phyloP scores from a whole-genome alignment of 1,140 invertebrate species.

The Bilobella aurantiaca region DNA sequence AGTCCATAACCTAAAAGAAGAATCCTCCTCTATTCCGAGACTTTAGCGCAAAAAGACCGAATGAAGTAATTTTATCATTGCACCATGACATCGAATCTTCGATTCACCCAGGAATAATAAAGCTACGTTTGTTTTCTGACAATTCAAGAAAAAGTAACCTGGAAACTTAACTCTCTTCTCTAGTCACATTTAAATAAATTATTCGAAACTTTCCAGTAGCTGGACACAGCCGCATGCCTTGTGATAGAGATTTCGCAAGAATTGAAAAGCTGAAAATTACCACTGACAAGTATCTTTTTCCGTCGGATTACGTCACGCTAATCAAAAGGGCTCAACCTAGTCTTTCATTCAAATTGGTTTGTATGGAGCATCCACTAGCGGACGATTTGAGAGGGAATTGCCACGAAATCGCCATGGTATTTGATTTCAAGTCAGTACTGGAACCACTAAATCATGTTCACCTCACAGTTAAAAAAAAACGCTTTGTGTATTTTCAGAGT shows the following conservation, averaged over 20 bases:
- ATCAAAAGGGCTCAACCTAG: background rate
- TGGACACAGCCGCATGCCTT: slow-evolving; percentile 35
- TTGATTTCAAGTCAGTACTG: slow-evolving; percentile 4
- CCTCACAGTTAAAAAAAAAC: no score
- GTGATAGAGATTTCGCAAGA: slow-evolving; percentile 33
- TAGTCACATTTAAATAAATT: slow-evolving; percentile 17
- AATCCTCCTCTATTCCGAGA: background rate
- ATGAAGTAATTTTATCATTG: slow-evolving; percentile 10
- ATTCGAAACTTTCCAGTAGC: slow-evolving; percentile 34
- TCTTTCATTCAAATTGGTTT: background rate
- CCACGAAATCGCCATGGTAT: background rate
- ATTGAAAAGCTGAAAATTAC: slow-evolving; percentile 30
- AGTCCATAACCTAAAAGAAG: slow-evolving; percentile 28
- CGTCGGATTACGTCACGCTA: background rate
- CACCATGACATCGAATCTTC: background rate
- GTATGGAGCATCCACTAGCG: slow-evolving; percentile 4
- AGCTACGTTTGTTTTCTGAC: slow-evolving; percentile 31
- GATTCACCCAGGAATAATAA: slow-evolving; percentile 11
- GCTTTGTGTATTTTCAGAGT: no score
- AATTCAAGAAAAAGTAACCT: slow-evolving; percentile 12
- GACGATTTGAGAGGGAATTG: slow-evolving; percentile 7
- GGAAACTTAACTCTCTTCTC: background rate
- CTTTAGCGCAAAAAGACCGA: background rate
- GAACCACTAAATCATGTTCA: no score
- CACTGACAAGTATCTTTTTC: background rate